phyloP scores from a whole-genome alignment of 2,797 vertebrate species.

The Pseudochaenichthys georgianus region DNA sequence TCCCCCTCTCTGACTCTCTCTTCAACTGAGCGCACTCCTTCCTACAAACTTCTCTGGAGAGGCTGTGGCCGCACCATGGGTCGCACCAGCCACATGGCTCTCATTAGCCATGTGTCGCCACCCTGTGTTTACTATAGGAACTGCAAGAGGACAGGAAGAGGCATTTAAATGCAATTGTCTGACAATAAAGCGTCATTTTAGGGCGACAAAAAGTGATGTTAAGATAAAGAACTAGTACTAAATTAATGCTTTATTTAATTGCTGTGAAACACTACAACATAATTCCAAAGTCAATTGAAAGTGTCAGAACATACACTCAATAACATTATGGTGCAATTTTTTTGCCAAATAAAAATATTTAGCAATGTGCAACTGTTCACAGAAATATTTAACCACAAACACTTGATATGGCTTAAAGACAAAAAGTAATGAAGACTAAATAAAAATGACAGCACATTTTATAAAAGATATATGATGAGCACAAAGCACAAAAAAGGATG shows the following conservation, averaged over 20 bases:
- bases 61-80: conserved; percentile 50
- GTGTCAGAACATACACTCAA: background rate
- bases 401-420: background rate
- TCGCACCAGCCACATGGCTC: conserved; percentile 75
- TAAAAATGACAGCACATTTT: background rate
- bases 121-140: conserved; percentile 65
- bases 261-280: background rate
- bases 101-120: conserved; percentile 75
- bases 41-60: conserved; percentile 51
- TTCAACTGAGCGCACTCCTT: conserved; percentile 68
- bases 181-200: background rate
- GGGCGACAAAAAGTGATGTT: background rate
- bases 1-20: conserved; percentile 51
- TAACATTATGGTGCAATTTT: background rate
- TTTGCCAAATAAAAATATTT: background rate
- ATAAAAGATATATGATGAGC: background rate
- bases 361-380: background rate
- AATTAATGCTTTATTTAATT: background rate
- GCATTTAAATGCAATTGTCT: background rate
- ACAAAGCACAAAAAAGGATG: background rate
- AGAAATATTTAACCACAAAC: background rate
- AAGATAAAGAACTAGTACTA: background rate
- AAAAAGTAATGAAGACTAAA: background rate
- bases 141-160: background rate
- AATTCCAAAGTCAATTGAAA: background rate